Conservation (phyloP, 2,888 invertebrate species). For the Cylloceria caligata region DNA sequence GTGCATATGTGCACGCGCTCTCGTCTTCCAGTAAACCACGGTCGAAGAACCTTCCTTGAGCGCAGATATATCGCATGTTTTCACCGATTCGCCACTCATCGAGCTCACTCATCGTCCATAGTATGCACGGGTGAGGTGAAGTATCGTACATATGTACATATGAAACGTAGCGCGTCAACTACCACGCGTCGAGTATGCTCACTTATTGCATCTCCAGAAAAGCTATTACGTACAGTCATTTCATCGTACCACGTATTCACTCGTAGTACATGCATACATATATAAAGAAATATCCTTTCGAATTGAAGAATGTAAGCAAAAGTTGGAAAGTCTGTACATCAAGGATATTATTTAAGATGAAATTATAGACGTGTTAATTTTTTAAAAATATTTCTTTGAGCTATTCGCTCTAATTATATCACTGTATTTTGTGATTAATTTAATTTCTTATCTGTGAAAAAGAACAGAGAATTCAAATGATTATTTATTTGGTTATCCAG, state of each 20-base stretch:
- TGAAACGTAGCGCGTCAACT: slow-evolving; percentile 48
- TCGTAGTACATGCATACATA: slow-evolving; percentile 20
- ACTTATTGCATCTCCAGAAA: slow-evolving; percentile 67
- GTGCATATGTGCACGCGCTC: slow-evolving; percentile 28
- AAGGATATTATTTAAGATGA: slow-evolving; percentile 6
- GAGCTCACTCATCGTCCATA: slow-evolving; percentile 37
- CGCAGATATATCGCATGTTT: slow-evolving; percentile 51
- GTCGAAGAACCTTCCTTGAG: slow-evolving; percentile 31
- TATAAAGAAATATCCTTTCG: slow-evolving; percentile 56
- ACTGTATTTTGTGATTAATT: too few relatives aligned
- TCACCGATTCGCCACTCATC: slow-evolving; percentile 57
- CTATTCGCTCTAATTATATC: too few relatives aligned
- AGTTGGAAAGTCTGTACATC: slow-evolving; percentile 35
- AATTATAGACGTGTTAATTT: slow-evolving; percentile 1
- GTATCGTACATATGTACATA: slow-evolving; percentile 1
- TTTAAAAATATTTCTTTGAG: too few relatives aligned
- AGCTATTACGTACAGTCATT: slow-evolving; percentile 64
- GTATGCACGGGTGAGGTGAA: background rate
- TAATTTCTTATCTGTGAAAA: too few relatives aligned
- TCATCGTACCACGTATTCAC: slow-evolving; percentile 48
- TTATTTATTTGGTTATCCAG: too few relatives aligned
- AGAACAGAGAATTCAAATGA: too few relatives aligned
- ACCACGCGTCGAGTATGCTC: slow-evolving; percentile 51
- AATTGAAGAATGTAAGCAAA: slow-evolving; percentile 39
- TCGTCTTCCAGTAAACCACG: background rate